These are phyloP conservation scores for Cepphus grylle DNA, from an alignment of 2,113 vertebrate genomes.

Conservation along the genomic window DNA sequence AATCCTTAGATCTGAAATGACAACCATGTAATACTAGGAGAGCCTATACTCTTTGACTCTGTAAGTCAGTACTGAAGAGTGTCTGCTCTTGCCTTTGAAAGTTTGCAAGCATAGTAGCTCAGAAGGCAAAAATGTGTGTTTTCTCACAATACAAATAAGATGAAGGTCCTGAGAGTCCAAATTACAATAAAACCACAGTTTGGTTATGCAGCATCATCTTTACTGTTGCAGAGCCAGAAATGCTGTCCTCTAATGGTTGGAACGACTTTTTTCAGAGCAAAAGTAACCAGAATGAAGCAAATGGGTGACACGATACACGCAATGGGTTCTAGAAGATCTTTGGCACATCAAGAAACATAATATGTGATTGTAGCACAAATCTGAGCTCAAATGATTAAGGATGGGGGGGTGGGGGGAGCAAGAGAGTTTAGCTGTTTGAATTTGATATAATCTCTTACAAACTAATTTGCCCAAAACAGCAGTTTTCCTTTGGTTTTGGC, in stretches of 20 bases:
- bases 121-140: not conserved
- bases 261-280: not conserved
- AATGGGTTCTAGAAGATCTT: not conserved
- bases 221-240: not conserved
- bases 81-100: not conserved
- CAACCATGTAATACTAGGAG: not conserved
- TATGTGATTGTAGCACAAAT: not conserved
- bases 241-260: not conserved
- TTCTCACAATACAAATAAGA: not conserved
- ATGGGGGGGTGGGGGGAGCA: fast-evolving
- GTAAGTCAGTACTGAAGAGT: not conserved
- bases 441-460: not conserved
- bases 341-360: not conserved
- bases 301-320: not conserved
- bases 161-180: not conserved
- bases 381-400: not conserved
- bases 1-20: not conserved
- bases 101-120: not conserved
- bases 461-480: not conserved
- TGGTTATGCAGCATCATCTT: not conserved
- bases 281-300: not conserved
- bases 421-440: not conserved
- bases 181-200: not conserved
- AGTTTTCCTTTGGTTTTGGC: not conserved
- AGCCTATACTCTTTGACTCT: not conserved